phyloP scores from a whole-genome alignment of 2,888 invertebrate genomes.

The Eupithecia tripunctaria region DNA sequence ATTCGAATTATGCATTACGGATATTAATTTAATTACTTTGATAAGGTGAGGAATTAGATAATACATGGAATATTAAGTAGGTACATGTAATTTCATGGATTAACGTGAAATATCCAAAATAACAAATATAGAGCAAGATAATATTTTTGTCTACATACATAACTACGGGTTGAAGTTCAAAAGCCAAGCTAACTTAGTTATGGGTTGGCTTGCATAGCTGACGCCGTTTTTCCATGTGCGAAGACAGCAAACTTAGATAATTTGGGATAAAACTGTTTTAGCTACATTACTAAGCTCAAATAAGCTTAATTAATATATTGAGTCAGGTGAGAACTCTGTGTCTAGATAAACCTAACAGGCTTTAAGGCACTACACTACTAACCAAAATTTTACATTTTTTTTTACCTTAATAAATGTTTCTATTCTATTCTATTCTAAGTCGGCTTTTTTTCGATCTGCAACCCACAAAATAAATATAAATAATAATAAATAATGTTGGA shows the following conservation, averaged over 20 bases:
- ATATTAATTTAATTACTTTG: constrained; percentile 6
- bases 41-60: not conserved
- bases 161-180: not conserved
- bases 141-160: not conserved
- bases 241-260: not conserved
- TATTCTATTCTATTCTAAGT: too few relatives aligned
- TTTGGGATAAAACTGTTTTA: not conserved
- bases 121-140: not conserved
- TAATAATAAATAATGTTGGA: too few relatives aligned
- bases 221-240: not conserved
- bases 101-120: not conserved
- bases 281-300: too few relatives aligned
- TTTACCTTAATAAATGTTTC: too few relatives aligned
- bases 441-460: not conserved
- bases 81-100: not conserved
- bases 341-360: too few relatives aligned
- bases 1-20: constrained; percentile 18
- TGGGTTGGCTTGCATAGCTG: not conserved
- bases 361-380: too few relatives aligned
- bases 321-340: too few relatives aligned
- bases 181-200: not conserved
- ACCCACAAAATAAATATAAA: not conserved
- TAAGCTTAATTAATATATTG: too few relatives aligned
- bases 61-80: not conserved
- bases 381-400: too few relatives aligned